phyloP scores from a whole-genome alignment of 1,140 invertebrate species.

The Drosophila sulfurigaster region DNA sequence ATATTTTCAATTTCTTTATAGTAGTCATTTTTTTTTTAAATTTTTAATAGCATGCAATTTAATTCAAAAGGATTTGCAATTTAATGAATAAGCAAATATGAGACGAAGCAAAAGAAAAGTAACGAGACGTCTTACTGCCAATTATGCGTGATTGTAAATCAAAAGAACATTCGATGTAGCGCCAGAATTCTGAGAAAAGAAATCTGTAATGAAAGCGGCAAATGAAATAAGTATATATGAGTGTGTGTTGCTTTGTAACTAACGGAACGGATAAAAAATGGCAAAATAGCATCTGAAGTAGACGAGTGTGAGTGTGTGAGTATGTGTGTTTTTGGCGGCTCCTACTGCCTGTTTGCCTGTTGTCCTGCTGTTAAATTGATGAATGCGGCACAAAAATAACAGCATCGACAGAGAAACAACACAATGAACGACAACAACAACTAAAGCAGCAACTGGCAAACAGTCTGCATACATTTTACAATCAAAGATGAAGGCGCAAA shows the following conservation, averaged over 20 bases:
- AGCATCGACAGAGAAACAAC: constrained; percentile 26
- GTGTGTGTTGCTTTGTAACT: not conserved
- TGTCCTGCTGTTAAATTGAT: constrained; percentile 79
- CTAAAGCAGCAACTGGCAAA: constrained; percentile 12
- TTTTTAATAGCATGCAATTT: no score
- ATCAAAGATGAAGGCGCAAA: constrained; percentile 39
- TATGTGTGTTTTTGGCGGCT: not conserved
- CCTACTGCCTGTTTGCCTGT: constrained; percentile 35
- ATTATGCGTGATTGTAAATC: constrained; percentile 8
- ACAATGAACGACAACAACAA: constrained; percentile 3
- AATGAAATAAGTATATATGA: not conserved
- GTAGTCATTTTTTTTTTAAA: no score
- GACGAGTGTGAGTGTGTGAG: not conserved
- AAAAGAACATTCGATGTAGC: constrained; percentile 22
- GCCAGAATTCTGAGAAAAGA: not conserved
- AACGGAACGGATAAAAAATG: constrained; percentile 10
- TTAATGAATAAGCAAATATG: no score
- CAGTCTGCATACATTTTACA: constrained; percentile 29
- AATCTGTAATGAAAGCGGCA: not conserved
- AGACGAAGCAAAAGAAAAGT: no score
- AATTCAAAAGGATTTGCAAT: no score
- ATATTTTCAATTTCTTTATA: not conserved
- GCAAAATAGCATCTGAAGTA: constrained; percentile 26
- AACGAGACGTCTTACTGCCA: not conserved
- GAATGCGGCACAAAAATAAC: constrained; percentile 60